These are phyloP conservation scores for Euplagia quadripunctaria DNA, from an alignment of 2,888 invertebrate genomes.

Conservation along the genomic window DNA sequence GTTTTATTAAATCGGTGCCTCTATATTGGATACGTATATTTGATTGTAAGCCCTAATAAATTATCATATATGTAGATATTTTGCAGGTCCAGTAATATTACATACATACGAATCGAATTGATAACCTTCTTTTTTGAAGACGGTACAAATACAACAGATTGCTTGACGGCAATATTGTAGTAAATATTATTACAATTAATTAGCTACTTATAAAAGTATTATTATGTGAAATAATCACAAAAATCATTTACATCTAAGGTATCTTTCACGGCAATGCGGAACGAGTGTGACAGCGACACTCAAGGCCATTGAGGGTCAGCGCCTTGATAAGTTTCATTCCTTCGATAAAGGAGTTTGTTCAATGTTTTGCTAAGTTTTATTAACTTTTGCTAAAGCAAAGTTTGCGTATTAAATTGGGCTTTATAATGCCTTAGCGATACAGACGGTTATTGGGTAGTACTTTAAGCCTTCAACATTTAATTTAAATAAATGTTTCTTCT, in stretches of 20 bases:
- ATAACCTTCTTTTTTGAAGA: not conserved
- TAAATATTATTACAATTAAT: not conserved
- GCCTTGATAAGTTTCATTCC: slow-evolving; percentile 1
- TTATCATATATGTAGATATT: not conserved
- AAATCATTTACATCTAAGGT: too few species aligned
- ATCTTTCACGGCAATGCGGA: not conserved
- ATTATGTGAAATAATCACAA: not conserved
- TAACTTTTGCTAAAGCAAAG: slow-evolving; percentile 18
- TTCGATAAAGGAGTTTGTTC: slow-evolving; percentile 17
- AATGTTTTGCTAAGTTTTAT: slow-evolving; percentile 24
- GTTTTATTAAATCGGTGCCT: too few species aligned
- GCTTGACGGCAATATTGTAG: not conserved
- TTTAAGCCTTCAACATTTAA: slow-evolving; percentile 27
- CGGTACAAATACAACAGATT: not conserved
- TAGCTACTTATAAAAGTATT: not conserved
- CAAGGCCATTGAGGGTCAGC: not conserved
- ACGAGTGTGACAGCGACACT: not conserved
- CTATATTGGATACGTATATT: not conserved
- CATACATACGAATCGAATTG: not conserved
- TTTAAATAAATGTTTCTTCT: slow-evolving; percentile 38
- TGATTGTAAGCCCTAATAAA: not conserved
- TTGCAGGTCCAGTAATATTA: not conserved
- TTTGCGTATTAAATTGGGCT: slow-evolving; percentile 27
- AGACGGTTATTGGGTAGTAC: slow-evolving; percentile 23
- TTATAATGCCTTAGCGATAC: slow-evolving; percentile 22